Conservation (phyloP, 2,797 vertebrate species). For the Peromyscus attwateri region DNA sequence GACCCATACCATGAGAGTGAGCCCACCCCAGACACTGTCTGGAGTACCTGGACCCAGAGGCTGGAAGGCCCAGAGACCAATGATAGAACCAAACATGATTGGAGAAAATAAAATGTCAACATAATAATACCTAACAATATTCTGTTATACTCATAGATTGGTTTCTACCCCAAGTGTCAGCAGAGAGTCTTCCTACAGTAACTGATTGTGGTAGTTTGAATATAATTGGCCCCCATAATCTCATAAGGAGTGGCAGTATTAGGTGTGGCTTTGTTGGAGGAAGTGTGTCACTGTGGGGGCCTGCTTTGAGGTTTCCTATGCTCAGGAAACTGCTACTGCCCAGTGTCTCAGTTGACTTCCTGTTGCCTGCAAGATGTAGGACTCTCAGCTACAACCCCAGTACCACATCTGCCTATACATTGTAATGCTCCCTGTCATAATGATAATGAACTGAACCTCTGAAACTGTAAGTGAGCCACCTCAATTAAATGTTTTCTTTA, state of each 20-base stretch:
- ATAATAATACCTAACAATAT: background rate
- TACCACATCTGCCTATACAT: background rate
- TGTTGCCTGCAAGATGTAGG: background rate
- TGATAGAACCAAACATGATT: background rate
- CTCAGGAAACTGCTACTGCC: background rate
- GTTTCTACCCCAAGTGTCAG: background rate
- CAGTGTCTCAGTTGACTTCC: background rate
- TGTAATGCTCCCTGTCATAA: background rate
- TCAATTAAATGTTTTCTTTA: background rate
- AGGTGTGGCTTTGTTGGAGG: background rate
- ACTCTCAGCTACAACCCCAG: background rate
- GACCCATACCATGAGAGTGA: background rate
- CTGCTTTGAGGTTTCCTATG: background rate
- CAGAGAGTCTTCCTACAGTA: background rate
- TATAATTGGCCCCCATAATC: background rate
- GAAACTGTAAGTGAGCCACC: background rate
- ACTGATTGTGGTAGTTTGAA: background rate
- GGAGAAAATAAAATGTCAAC: background rate
- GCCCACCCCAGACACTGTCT: background rate
- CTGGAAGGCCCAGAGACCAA: background rate
- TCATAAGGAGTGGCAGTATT: background rate
- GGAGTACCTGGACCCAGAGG: background rate
- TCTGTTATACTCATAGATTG: background rate
- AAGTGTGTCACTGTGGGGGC: background rate
- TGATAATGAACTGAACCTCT: background rate